Conservation (phyloP, 2,888 invertebrate species). For the Zaprionus obscuricornis region DNA sequence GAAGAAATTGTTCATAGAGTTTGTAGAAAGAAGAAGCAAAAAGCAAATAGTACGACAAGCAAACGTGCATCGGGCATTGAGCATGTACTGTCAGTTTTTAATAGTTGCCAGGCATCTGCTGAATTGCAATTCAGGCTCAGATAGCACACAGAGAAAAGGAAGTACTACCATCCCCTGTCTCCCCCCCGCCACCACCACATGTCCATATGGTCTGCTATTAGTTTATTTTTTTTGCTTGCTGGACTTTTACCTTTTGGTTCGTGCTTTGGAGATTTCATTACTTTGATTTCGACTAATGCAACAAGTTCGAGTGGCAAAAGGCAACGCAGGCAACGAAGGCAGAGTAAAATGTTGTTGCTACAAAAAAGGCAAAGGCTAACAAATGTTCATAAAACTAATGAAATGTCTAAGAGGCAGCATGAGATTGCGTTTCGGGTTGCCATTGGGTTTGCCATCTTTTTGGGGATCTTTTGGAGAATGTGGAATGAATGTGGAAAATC, state of each 20-base stretch:
- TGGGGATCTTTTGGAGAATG: background rate
- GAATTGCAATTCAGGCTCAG: slow-evolving; percentile 39
- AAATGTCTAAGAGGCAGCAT: slow-evolving; percentile 29
- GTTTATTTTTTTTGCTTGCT: background rate
- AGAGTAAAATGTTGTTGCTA: slow-evolving; percentile 26
- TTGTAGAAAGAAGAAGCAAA: slow-evolving; percentile 32
- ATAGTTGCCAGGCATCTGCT: slow-evolving; percentile 41
- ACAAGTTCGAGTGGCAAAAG: slow-evolving; percentile 34
- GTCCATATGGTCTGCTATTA: background rate
- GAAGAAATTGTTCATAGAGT: slow-evolving; percentile 5
- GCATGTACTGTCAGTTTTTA: slow-evolving; percentile 30
- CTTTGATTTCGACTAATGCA: slow-evolving; percentile 49
- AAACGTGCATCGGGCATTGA: background rate
- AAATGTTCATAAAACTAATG: slow-evolving; percentile 60
- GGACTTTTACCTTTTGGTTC: background rate
- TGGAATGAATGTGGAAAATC: slow-evolving; percentile 14
- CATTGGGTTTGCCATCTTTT: background rate
- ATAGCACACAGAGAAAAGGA: slow-evolving; percentile 9
- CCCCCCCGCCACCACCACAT: background rate
- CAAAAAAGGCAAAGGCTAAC: slow-evolving; percentile 44
- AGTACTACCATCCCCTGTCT: too few species aligned
- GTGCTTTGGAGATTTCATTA: slow-evolving; percentile 51
- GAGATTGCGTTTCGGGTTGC: too few species aligned
- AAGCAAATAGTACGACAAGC: too few species aligned
- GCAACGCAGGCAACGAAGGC: too few species aligned